These are phyloP conservation scores for Desoria tigrina DNA, from an alignment of 2,888 invertebrate genomes.

Conservation along the genomic window DNA sequence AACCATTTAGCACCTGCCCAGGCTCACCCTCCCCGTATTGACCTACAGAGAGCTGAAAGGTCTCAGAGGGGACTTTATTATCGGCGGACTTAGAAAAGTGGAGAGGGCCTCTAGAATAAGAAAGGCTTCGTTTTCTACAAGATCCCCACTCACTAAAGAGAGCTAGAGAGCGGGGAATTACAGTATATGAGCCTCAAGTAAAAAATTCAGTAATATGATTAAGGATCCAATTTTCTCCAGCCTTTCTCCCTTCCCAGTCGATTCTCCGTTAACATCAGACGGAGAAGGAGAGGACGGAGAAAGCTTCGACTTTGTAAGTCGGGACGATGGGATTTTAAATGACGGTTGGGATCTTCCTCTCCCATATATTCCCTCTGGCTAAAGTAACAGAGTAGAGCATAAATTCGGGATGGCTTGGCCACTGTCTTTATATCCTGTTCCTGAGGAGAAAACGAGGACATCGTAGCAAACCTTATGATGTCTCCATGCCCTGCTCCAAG, in stretches of 20 bases:
- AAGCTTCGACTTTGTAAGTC: not conserved
- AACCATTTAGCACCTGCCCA: no score
- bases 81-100: not conserved
- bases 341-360: conserved; percentile 7
- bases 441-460: no score
- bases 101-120: no score
- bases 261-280: not conserved
- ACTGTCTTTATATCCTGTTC: no score
- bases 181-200: conserved; percentile 3
- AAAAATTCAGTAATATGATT: conserved; percentile 19
- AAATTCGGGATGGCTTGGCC: no score
- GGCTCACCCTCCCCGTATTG: no score
- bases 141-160: not conserved
- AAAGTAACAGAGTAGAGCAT: not conserved
- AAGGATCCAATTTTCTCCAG: conserved; percentile 19
- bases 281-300: not conserved
- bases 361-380: conserved; percentile 2
- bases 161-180: not conserved
- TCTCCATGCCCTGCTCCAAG: no score
- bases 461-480: no score
- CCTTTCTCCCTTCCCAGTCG: conserved; percentile 3
- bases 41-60: not conserved
- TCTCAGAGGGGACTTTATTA: conserved; percentile 11
- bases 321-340: conserved; percentile 13
- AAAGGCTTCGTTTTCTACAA: no score